These are phyloP conservation scores for Cheilosia soror DNA, from an alignment of 2,888 invertebrate species.

Conservation along the genomic window DNA sequence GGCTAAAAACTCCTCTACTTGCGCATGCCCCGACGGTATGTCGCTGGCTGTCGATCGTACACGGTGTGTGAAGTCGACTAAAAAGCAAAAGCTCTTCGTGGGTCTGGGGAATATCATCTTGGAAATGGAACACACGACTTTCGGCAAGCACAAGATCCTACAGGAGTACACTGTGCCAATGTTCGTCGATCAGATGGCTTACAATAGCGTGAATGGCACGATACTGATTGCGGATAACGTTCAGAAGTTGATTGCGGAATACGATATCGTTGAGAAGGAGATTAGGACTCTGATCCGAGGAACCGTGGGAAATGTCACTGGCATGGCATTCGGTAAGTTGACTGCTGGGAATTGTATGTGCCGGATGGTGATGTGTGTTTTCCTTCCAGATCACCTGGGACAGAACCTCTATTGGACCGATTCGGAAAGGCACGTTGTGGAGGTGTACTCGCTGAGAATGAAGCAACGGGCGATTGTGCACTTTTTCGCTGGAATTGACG, in stretches of 20 bases:
- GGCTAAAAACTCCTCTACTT: conserved; percentile 85
- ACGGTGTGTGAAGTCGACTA: conserved; percentile 85
- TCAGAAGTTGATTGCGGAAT: conserved; percentile 83
- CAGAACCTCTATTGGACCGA: conserved; percentile 91
- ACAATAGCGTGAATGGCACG: conserved; percentile 86
- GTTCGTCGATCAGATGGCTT: conserved; percentile 88
- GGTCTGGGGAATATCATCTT: conserved; percentile 86
- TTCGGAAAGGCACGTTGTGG: conserved; percentile 86
- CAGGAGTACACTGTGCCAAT: conserved; percentile 84
- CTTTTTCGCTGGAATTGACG: conserved; percentile 85
- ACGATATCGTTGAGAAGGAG: conserved; percentile 80
- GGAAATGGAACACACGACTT: conserved; percentile 87
- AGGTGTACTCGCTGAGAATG: conserved; percentile 87
- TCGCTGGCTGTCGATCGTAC: conserved; percentile 85
- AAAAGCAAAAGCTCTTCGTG: conserved; percentile 82
- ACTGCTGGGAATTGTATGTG: not conserved
- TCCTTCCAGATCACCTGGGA: conserved; percentile 87
- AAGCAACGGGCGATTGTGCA: conserved; percentile 86
- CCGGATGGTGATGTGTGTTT: not conserved
- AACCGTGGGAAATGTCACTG: conserved; percentile 85
- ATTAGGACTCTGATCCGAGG: conserved; percentile 81
- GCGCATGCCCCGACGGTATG: conserved; percentile 92
- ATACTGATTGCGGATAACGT: conserved; percentile 85
- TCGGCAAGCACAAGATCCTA: conserved; percentile 87
- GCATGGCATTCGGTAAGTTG: conserved; percentile 86